Conservation (phyloP, 2,888 invertebrate genomes). For the Dynastes grantii region DNA sequence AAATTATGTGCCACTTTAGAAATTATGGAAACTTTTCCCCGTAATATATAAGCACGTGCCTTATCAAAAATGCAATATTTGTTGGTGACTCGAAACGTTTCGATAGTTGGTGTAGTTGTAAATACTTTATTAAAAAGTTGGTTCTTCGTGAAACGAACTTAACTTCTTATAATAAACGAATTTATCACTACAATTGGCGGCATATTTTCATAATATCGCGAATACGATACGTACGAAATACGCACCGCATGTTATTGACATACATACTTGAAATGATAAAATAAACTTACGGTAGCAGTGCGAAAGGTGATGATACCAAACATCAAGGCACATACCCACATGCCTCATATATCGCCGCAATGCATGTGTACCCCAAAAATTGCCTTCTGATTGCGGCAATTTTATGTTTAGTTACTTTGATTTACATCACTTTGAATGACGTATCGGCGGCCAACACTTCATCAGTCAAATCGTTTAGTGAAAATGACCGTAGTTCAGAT, state of each 20-base stretch:
- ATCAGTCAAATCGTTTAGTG: neutral
- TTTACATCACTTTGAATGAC: neutral
- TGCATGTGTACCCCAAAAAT: neutral
- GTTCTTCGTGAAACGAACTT: neutral
- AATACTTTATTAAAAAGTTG: neutral
- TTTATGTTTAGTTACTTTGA: constrained; percentile 9
- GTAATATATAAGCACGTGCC: neutral
- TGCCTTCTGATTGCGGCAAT: neutral
- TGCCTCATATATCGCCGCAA: constrained; percentile 2
- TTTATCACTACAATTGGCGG: neutral
- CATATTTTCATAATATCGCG: neutral
- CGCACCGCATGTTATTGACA: constrained; percentile 4
- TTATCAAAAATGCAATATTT: neutral
- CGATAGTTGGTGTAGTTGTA: neutral
- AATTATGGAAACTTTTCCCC: neutral
- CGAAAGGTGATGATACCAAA: constrained; percentile 15
- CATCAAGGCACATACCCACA: neutral
- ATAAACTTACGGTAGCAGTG: neutral
- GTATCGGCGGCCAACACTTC: neutral
- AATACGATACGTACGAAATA: neutral
- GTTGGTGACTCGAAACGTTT: neutral
- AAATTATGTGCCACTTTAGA: neutral
- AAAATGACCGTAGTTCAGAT: neutral
- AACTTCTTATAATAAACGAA: neutral
- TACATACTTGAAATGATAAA: constrained; percentile 34